Base-by-base conservation (phyloP, 2,797 vertebrate species). In the Trachurus trachurus region DNA sequence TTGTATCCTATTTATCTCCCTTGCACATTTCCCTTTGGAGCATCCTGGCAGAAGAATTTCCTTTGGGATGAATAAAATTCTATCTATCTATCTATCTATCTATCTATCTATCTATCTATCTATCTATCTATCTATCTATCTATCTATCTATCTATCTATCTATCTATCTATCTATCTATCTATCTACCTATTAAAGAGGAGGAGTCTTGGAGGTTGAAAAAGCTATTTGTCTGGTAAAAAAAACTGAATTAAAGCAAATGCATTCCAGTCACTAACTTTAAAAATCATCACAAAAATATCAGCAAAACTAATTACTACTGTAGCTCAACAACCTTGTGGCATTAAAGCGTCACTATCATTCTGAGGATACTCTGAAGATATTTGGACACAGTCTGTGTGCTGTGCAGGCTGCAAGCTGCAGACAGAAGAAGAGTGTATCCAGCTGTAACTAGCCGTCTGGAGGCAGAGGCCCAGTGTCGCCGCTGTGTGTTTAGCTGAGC, bases 401-500 rank as follows among this genome's bases (percentile, higher is more conserved):
- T 49, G 13, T 47, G 31, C 15, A 31, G 31, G 29, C 11, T 78
- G 22, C 42, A 10, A 8, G 26, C n/a, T 64, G 22, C 50, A 65
- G 61, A 66, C 65, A 70, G 50, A 47, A 65, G 26, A 37, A 11
- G 65, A 61, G 58, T 47, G 37, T 56, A 37, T 62, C 65, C 71
- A 74, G 58, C 40, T 83, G 40, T 34, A 69, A 70, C 40, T 34
- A 21, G 50, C n/a, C 58, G 57, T 74, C 47, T 74, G 67, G 19
- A 74, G 44, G 73, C 50, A 2, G 2, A 50, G 31, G 49, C 58
- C 60, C 47, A 69, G 72, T 78, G 59, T 66, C 6, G 3, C 62
- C 9, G 45, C 45, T 13, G 56, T 76, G 61, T 50, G 15, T 78
- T 50, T 31, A 84, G 77, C 69, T 71, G 47, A 82, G 82, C 75